phyloP scores from a whole-genome alignment of 2,888 invertebrate genomes.

The Byasa hedistus region DNA sequence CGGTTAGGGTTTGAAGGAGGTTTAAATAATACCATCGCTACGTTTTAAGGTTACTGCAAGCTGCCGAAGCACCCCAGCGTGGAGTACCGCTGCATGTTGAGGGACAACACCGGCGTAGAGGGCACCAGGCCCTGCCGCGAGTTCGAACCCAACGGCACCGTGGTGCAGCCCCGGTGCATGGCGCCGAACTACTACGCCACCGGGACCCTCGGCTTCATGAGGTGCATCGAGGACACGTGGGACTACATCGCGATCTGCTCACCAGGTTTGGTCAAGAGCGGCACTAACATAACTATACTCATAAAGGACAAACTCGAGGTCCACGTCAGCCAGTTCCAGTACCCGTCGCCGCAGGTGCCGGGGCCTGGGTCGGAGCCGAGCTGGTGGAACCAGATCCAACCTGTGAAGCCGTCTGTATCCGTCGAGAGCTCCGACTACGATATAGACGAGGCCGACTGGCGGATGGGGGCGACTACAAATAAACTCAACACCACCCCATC shows the following conservation, averaged over 20 bases:
- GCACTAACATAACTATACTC: constrained; percentile 53
- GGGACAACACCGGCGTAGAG: constrained; percentile 31
- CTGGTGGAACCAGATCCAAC: not conserved
- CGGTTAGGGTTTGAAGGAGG: too few relatives aligned
- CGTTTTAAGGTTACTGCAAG: constrained; percentile 47
- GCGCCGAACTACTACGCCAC: constrained; percentile 53
- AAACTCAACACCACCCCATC: constrained; percentile 10
- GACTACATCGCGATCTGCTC: constrained; percentile 47
- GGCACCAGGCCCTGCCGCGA: constrained; percentile 44
- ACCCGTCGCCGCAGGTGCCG: constrained; percentile 17
- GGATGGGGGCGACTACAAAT: constrained; percentile 38
- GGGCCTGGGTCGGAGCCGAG: not conserved
- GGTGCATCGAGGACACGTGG: constrained; percentile 53
- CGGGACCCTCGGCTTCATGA: constrained; percentile 43
- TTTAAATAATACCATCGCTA: too few relatives aligned
- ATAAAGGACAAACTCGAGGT: constrained; percentile 50
- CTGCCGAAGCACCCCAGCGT: constrained; percentile 47
- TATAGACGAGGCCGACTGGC: constrained; percentile 47
- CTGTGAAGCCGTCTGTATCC: constrained; percentile 1
- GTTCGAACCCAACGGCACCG: constrained; percentile 48
- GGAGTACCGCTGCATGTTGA: constrained; percentile 45
- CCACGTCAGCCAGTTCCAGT: constrained; percentile 39
- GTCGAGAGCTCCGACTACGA: constrained; percentile 38
- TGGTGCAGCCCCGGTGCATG: constrained; percentile 47
- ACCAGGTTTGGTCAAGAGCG: constrained; percentile 55